Percentiles rank a stretch among this genome's conserved stretches.
These are phyloP conservation scores for Oncopodura yosiiana DNA, from an alignment of 1,140 invertebrate genomes.

Conservation along the genomic window DNA sequence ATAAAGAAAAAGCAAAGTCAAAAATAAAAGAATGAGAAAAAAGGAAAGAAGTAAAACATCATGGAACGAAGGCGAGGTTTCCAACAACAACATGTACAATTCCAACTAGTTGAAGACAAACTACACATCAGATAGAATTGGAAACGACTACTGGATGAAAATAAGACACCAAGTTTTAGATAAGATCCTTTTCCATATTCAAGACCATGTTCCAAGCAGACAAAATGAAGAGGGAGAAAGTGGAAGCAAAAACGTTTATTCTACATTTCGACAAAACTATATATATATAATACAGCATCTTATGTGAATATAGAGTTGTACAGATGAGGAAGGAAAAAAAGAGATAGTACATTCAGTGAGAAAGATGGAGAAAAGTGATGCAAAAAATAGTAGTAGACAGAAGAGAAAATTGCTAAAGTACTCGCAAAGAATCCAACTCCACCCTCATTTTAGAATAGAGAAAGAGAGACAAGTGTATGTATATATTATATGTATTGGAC, in stretches of 20 bases:
- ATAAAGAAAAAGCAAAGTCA: no score
- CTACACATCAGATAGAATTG: constrained; percentile 11
- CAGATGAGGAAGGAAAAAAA: background rate
- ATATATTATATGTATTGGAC: no score
- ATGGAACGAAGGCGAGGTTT: constrained; percentile 6
- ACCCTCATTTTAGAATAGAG: constrained; percentile 8
- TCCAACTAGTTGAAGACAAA: no score
- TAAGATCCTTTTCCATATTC: constrained; percentile 21
- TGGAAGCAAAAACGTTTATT: background rate
- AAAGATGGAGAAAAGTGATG: background rate
- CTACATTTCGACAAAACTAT: no score
- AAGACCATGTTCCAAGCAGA: constrained; percentile 12
- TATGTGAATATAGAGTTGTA: background rate
- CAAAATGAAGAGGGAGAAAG: background rate
- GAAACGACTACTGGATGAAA: constrained; percentile 12
- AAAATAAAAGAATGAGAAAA: constrained; percentile 9
- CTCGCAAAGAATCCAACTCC: constrained; percentile 8
- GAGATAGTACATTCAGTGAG: background rate
- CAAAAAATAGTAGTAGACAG: background rate
- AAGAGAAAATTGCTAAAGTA: background rate
- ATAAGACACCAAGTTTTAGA: constrained; percentile 21
- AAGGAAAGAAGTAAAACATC: no score
- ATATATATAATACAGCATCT: no score
- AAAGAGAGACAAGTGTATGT: no score
- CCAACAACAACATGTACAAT: constrained; percentile 1